Conservation (phyloP, 2,888 invertebrate genomes). For the Zonitis immaculata region DNA sequence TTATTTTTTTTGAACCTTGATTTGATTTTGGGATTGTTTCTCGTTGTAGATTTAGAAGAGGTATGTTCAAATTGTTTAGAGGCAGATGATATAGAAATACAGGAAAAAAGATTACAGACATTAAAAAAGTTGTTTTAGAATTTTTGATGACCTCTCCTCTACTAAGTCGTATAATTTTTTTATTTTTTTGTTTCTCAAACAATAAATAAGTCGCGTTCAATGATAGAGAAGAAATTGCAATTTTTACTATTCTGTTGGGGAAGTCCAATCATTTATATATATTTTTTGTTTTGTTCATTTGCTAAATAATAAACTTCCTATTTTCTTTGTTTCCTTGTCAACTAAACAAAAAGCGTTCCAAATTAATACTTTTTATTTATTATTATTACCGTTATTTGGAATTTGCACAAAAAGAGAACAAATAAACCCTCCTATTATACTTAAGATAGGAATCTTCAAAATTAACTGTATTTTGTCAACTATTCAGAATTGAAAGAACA, state of each 20-base stretch:
- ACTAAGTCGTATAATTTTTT: constrained; percentile 7
- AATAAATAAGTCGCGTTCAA: too few relatives aligned
- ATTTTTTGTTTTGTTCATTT: not conserved
- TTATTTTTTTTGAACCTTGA: constrained; percentile 19
- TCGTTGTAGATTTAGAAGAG: too few relatives aligned
- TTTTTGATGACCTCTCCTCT: constrained; percentile 1
- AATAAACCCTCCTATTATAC: not conserved
- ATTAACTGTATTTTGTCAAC: not conserved
- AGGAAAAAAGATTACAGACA: constrained; percentile 4
- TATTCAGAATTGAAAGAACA: too few relatives aligned
- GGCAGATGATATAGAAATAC: too few relatives aligned
- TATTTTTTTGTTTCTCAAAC: too few relatives aligned
- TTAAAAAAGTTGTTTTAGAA: constrained; percentile 7
- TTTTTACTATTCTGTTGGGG: not conserved
- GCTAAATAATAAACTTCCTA: too few relatives aligned
- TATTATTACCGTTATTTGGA: not conserved
- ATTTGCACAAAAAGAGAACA: not conserved
- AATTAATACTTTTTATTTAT: not conserved
- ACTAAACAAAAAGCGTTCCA: not conserved
- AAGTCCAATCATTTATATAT: not conserved
- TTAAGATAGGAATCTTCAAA: not conserved
- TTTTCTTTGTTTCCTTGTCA: too few relatives aligned
- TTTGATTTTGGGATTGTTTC: too few relatives aligned
- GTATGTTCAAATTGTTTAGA: too few relatives aligned
- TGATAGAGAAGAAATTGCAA: not conserved